Evolutionary conservation across 2,888 invertebrate genomes (phyloP).

Genomic region (Andrena bicolor): DNA sequence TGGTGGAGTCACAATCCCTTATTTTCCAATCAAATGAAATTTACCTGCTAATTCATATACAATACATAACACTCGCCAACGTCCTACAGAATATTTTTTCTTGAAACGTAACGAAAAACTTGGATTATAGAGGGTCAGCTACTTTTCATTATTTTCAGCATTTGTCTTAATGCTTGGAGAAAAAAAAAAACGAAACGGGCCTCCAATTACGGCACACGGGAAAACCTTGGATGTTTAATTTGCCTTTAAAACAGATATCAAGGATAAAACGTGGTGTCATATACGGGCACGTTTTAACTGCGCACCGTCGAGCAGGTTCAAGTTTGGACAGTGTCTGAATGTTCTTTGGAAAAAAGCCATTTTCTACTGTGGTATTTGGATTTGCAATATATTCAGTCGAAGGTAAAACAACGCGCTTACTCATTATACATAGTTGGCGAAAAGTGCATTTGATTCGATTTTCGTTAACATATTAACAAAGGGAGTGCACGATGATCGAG

Average conservation of each 20-base stretch:
- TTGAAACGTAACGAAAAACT: too few relatives aligned
- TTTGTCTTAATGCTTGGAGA: constrained; percentile 6
- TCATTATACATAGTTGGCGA: neutral
- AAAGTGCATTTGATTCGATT: too few relatives aligned
- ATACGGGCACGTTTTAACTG: constrained; percentile 16
- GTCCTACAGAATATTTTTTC: too few relatives aligned
- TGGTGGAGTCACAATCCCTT: too few relatives aligned
- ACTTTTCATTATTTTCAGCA: too few relatives aligned
- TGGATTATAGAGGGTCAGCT: too few relatives aligned
- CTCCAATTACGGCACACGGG: constrained; percentile 16
- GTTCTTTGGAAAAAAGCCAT: constrained; percentile 2
- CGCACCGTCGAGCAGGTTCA: constrained; percentile 32
- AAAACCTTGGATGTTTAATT: constrained; percentile 36
- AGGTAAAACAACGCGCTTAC: neutral
- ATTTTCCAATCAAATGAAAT: too few relatives aligned
- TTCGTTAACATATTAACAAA: too few relatives aligned
- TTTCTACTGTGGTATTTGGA: neutral
- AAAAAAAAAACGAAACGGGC: constrained; percentile 21
- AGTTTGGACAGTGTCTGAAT: constrained; percentile 45
- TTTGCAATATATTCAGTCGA: neutral
- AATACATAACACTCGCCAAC: too few relatives aligned
- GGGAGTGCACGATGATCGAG: too few relatives aligned
- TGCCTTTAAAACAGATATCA: constrained; percentile 25
- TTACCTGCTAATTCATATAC: too few relatives aligned
- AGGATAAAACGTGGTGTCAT: constrained; percentile 20